A percentile compares a stretch with the other conserved stretches of the same genome.
Evolutionary conservation across 2,113 vertebrate species (phyloP).

Genomic region (Galemys pyrenaicus): DNA sequence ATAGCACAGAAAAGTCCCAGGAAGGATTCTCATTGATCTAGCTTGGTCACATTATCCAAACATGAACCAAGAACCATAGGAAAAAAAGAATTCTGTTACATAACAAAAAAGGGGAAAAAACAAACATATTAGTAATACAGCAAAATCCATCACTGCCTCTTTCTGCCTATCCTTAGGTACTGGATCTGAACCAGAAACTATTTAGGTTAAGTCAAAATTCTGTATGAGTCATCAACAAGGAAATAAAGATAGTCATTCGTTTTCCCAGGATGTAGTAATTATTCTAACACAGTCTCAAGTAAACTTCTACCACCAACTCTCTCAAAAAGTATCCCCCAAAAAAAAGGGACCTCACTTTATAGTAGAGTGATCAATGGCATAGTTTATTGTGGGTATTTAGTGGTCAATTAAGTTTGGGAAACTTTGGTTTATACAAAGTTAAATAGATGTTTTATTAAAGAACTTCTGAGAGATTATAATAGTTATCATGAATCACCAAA

Average conservation of each 20-base stretch:
- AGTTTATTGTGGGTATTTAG: not conserved
- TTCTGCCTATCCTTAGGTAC: not conserved
- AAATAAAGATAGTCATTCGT: not conserved
- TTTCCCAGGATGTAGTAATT: not conserved
- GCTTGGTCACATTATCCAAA: not conserved
- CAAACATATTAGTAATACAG: not conserved
- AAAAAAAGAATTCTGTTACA: not conserved
- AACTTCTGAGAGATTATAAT: not conserved
- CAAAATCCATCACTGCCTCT: not conserved
- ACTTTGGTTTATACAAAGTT: not conserved
- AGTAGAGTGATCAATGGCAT: not conserved
- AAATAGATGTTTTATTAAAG: not conserved
- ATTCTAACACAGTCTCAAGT: not conserved
- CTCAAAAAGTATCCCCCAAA: not conserved
- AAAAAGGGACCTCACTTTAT: not conserved
- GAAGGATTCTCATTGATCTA: not conserved
- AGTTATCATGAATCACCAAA: not conserved
- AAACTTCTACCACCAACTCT: not conserved
- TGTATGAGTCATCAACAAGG: not conserved
- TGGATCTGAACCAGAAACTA: not conserved
- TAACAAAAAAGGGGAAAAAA: not conserved
- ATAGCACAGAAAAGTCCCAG: not conserved
- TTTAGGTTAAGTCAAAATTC: not conserved
- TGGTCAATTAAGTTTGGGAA: not conserved
- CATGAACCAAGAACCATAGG: not conserved